These are phyloP conservation scores for Synanceia verrucosa DNA, from an alignment of 2,797 vertebrate genomes.

Conservation along the genomic window DNA sequence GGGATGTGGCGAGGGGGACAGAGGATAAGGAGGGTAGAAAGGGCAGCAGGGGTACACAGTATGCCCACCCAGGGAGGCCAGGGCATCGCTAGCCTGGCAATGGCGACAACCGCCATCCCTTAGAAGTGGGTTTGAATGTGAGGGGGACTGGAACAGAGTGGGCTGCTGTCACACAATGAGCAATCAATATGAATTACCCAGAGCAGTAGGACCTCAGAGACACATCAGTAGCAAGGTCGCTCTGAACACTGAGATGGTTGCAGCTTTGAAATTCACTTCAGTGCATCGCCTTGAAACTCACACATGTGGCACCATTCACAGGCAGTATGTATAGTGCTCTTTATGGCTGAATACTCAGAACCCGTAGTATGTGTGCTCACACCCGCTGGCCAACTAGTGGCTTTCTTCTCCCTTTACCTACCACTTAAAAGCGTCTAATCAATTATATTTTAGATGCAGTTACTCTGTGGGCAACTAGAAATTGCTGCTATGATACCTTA, in stretches of 20 bases:
- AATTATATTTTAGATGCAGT: not conserved
- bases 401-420: slow-evolving; percentile 4
- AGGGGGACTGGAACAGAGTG: slow-evolving; percentile 66
- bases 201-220: slow-evolving; percentile 80
- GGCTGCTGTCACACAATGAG: slow-evolving; percentile 80
- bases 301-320: slow-evolving; percentile 62
- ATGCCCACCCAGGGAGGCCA: slow-evolving; percentile 74
- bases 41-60: slow-evolving; percentile 51
- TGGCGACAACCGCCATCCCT: slow-evolving; percentile 41
- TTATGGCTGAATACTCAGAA: slow-evolving; percentile 37
- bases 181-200: slow-evolving; percentile 83
- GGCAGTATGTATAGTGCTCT: slow-evolving; percentile 48
- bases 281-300: slow-evolving; percentile 65
- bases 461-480: not conserved
- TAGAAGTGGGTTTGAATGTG: slow-evolving; percentile 58
- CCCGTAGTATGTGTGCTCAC: not conserved
- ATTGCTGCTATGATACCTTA: not conserved
- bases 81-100: slow-evolving; percentile 63
- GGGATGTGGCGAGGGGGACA: slow-evolving; percentile 12
- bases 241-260: slow-evolving; percentile 73
- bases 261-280: slow-evolving; percentile 78
- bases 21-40: slow-evolving; percentile 59
- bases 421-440: slow-evolving; percentile 16
- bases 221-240: slow-evolving; percentile 80
- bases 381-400: not conserved